Base-by-base conservation (phyloP, 2,888 invertebrate genomes). In the Euplexia lucipara region DNA sequence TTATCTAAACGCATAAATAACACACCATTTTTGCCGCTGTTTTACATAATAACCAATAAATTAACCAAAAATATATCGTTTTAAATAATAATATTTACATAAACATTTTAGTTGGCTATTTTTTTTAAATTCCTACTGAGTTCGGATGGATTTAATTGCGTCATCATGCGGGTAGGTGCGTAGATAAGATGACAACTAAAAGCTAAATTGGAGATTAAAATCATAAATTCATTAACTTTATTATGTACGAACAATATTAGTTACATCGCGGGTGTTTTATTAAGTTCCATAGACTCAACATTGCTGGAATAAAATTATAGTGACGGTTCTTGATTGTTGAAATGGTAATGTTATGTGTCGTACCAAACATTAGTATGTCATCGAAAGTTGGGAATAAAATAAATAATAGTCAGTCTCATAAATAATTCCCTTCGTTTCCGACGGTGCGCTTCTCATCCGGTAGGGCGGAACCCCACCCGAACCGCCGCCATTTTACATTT, bases 401-500 rank as follows among this genome's bases (percentile, higher is more conserved):
- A 91, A 92, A 91, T 90, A 89, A 88, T 88, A 85, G 86, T 83
- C 83, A 84, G 80, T 82, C 75, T 83, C 83, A 88, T 91, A 91
- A 92, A 90, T 91, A 84, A 90, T 88, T 87, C 84, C 79, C 75
- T 84, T 82, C 84, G 88, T 88, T 93, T 94, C 94, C 92, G 92
- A 89, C 88, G 87, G 83, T 86, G 81, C 84, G 86, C 78, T 79
- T 81, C 75, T 83, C 83, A 86, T 91, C 91, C 91, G 91, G 90
- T 85, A 84, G 91, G 94, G 93, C 86, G 90, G 72, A 90, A 90
- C 93, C 93, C 94, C 88, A 89, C 83, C 77, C 71, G 79, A 69
- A 16, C 70, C 80, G 87, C 81, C 90, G 93, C 93, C 93, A 93
- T 93, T 87, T 92, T 93, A 87, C 88, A 89, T 90, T 89, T 80